Evolutionary conservation across 53 echinoderm and acorn worm genomes (phyloP), one percentile per base, ranked within the genome.

Genomic region (Temnopleurus reevesii): DNA sequence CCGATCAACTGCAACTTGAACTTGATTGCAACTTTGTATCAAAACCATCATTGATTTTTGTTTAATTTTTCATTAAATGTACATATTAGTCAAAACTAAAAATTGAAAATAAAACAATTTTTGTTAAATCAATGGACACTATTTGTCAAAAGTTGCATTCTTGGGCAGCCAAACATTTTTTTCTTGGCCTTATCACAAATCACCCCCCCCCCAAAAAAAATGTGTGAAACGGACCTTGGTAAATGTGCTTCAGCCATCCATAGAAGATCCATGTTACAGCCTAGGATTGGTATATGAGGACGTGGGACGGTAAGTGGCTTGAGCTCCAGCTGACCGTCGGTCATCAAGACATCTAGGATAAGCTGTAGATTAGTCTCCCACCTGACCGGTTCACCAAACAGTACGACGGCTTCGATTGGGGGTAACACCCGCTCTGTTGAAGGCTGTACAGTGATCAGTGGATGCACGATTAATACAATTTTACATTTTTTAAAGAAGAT

Each of bases 291-390:
- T 53, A 97, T 83, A 77, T 97, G 83, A 89, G 60, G 94, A 84
- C 94, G 90, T 51, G 97, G 95, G 8, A 97, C 91, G 17, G 84
- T 35, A 26, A 88, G 86, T 4, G 94, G 95, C 25, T 86, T 90
- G 54, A 76, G 86, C 4, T 81, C 81, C 27, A 92, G 93, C 55
- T 91, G 90, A 59, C 97, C 97, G 64, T 94, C 91, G 27, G 97
- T 97, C 85, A 97, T 91, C 55, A 97, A 77, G 2, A 90, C 84
- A 83, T 97, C 97, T 31, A 97, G 82, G 45, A 97, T 92, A 53
- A 97, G 88, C 93, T 97, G 97, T 21, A 97, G 86, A 55, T 84
- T 95, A 28, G 95, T 94, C 93, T 97, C 97, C 97, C 97, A 97
- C 89, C 95, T 91, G 41, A 95, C 92, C 12, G 95, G 97, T 82